A percentile compares a stretch with the other conserved stretches of the same genome.
These are phyloP conservation scores for Falco rusticolus DNA, from an alignment of 2,797 vertebrate genomes.

Conservation along the genomic window DNA sequence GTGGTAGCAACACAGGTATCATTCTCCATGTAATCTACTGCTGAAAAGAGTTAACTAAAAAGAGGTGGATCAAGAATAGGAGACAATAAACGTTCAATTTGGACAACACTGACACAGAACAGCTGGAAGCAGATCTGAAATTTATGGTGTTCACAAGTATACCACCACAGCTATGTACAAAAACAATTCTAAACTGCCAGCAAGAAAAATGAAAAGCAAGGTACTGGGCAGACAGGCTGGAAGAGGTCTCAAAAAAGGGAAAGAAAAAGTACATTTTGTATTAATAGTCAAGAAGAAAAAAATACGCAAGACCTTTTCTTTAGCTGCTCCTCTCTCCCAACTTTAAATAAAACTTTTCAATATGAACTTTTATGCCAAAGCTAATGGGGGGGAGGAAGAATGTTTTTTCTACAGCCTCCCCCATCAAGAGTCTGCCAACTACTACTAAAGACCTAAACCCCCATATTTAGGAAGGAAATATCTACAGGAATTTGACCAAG, in stretches of 20 bases:
- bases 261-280: not conserved
- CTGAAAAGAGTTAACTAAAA: not conserved
- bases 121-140: not conserved
- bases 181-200: not conserved
- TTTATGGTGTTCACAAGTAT: not conserved
- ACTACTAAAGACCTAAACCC: not conserved
- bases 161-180: not conserved
- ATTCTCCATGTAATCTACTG: not conserved
- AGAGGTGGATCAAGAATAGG: not conserved
- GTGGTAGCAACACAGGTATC: not conserved
- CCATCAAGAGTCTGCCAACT: not conserved
- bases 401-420: not conserved
- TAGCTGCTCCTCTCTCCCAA: not conserved
- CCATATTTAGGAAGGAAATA: not conserved
- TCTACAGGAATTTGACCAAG: not conserved
- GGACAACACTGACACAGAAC: not conserved
- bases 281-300: not conserved
- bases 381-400: not conserved
- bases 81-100: not conserved
- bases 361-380: not conserved
- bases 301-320: not conserved
- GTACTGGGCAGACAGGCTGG: not conserved
- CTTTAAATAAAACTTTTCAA: not conserved
- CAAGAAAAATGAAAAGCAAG: not conserved
- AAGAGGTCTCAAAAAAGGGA: not conserved